These are phyloP conservation scores for Steinernema hermaphroditum DNA, from an alignment of 2,888 invertebrate species.

Conservation along the genomic window DNA sequence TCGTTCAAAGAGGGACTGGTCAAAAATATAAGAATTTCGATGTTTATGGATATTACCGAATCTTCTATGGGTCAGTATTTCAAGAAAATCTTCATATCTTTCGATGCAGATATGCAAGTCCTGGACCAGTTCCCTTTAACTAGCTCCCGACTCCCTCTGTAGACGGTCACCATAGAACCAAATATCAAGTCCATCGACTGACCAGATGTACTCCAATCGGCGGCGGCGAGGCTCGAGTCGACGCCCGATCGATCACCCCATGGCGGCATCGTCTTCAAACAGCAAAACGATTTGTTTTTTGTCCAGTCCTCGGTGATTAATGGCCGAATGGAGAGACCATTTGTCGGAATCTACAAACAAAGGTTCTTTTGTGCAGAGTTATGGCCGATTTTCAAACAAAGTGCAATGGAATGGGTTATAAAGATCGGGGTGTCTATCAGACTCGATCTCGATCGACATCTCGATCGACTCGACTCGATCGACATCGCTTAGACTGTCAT, in stretches of 20 bases:
- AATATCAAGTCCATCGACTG: not conserved
- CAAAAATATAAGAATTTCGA: too few relatives aligned
- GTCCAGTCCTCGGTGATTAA: not conserved
- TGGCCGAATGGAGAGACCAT: not conserved
- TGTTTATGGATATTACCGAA: too few relatives aligned
- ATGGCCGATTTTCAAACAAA: not conserved
- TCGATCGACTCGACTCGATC: not conserved
- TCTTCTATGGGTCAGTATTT: too few relatives aligned
- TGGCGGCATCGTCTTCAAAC: not conserved
- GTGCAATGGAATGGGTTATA: not conserved
- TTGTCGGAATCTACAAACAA: not conserved
- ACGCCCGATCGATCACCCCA: not conserved
- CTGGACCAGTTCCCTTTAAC: not conserved
- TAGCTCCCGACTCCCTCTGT: not conserved
- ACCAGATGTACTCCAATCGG: not conserved
- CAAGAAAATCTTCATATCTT: not conserved
- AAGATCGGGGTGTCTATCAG: not conserved
- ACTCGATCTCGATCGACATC: not conserved
- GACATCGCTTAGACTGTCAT: not conserved
- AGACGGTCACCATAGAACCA: not conserved
- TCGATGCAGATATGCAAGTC: not conserved
- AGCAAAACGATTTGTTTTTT: not conserved
- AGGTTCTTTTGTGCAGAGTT: not conserved
- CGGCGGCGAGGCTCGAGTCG: not conserved
- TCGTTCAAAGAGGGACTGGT: too few relatives aligned